phyloP scores from a whole-genome alignment of 2,797 vertebrate genomes.

The Hippocampus kuda region DNA sequence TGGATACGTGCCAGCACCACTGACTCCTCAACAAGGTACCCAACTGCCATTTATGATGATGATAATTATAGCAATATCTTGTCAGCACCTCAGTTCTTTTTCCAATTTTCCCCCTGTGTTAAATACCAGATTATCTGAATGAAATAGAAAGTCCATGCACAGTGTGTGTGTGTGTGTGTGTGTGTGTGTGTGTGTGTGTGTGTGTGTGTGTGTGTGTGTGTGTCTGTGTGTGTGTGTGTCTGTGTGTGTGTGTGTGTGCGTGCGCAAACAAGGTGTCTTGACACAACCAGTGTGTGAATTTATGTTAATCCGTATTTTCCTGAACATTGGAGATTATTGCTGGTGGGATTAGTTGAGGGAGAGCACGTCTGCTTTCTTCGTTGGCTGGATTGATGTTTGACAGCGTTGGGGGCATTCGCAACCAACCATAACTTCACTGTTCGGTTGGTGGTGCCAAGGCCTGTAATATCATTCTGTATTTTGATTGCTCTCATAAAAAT shows the following conservation, averaged over 20 bases:
- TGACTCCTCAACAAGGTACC: slow-evolving; percentile 71
- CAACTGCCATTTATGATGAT: background rate
- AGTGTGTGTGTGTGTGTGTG: background rate
- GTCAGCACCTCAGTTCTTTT: slow-evolving; percentile 2
- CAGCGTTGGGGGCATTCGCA: background rate
- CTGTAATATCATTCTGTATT: background rate
- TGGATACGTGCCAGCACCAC: slow-evolving; percentile 59
- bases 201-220: slow-evolving; percentile 1
- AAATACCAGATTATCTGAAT: slow-evolving; percentile 26
- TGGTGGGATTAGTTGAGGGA: slow-evolving; percentile 38
- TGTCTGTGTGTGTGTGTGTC: background rate
- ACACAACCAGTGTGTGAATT: slow-evolving; percentile 5
- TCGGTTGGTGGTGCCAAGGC: background rate
- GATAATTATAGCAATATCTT: background rate
- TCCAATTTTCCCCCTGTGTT: background rate
- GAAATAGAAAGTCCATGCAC: slow-evolving; percentile 13
- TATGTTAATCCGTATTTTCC: slow-evolving; percentile 37
- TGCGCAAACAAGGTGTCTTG: slow-evolving; percentile 18
- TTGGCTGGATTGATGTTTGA: background rate
- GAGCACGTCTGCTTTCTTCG: slow-evolving; percentile 1
- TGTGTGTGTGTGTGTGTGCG: background rate
- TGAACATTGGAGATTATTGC: slow-evolving; percentile 34
- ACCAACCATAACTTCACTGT: background rate
- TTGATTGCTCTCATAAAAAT: background rate
- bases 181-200: slow-evolving; percentile 6